phyloP scores from a whole-genome alignment of 2,113 vertebrate genomes.

The Hyperopisus bebe region DNA sequence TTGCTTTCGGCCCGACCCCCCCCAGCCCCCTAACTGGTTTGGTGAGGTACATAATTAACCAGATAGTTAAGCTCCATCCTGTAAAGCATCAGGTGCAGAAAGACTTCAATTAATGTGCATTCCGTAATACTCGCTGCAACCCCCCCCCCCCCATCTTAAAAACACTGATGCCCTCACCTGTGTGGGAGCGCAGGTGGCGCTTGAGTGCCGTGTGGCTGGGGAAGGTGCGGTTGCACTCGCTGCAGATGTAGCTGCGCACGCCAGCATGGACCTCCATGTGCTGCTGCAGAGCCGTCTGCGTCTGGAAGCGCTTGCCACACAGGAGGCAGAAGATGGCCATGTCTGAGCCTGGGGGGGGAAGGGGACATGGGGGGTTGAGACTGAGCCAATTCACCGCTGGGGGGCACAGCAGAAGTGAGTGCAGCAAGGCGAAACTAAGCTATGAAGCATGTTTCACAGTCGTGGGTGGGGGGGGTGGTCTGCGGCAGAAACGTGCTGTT shows the following conservation, averaged over 20 bases:
- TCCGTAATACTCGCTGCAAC: neutral
- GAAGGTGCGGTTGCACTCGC: conserved; percentile 96
- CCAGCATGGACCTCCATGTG: conserved; percentile 98
- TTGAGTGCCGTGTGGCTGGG: conserved; percentile 98
- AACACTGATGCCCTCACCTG: conserved; percentile 64
- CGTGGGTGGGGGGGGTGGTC: too few relatives aligned
- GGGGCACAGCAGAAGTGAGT: neutral
- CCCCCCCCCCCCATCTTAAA: neutral
- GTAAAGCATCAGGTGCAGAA: neutral
- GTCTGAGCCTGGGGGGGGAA: conserved; percentile 71
- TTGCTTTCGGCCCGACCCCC: neutral
- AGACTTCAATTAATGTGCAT: neutral
- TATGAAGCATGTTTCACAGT: neutral
- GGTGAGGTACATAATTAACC: neutral
- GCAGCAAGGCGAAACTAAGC: neutral
- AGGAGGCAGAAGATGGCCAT: conserved; percentile 98
- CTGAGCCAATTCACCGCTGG: neutral
- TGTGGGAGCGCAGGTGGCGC: conserved; percentile 94
- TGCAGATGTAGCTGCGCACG: conserved; percentile 96
- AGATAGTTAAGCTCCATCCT: neutral
- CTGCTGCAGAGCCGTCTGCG: conserved; percentile 89
- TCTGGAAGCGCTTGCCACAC: conserved; percentile 94
- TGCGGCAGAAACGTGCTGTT: neutral
- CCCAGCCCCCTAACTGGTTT: neutral
- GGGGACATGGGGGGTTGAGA: neutral